phyloP scores from a whole-genome alignment of 2,113 vertebrate species.

The Tauraco erythrolophus region DNA sequence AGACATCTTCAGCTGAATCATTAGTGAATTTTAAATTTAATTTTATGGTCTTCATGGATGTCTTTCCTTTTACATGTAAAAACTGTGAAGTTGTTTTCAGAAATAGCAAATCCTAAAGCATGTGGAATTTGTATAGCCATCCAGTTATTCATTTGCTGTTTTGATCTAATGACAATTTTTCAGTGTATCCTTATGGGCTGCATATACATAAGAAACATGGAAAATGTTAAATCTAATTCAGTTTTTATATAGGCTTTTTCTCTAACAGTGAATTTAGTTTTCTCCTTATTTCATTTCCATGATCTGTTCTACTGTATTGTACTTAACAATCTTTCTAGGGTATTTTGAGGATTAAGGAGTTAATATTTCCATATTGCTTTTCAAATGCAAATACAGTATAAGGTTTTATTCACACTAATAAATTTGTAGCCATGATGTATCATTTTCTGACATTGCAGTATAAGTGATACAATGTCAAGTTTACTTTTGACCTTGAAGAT shows the following conservation, averaged over 20 bases:
- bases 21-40: not conserved
- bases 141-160: not conserved
- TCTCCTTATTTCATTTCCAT: not conserved
- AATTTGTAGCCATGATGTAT: not conserved
- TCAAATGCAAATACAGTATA: not conserved
- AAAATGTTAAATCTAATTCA: not conserved
- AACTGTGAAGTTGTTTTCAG: not conserved
- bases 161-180: not conserved
- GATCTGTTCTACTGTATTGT: not conserved
- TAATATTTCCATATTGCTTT: not conserved
- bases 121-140: not conserved
- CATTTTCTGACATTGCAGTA: conserved; percentile 9
- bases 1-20: not conserved
- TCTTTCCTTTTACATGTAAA: not conserved
- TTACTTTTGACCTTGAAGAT: conserved; percentile 40
- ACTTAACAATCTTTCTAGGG: not conserved
- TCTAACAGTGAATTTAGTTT: not conserved
- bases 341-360: not conserved
- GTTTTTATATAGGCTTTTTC: not conserved
- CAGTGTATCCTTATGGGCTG: not conserved
- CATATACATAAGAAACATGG: not conserved
- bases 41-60: not conserved
- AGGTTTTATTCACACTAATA: not conserved
- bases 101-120: not conserved
- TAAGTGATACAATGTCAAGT: not conserved